phyloP scores from a whole-genome alignment of 2,888 invertebrate genomes.

The Osmoderma eremita region DNA sequence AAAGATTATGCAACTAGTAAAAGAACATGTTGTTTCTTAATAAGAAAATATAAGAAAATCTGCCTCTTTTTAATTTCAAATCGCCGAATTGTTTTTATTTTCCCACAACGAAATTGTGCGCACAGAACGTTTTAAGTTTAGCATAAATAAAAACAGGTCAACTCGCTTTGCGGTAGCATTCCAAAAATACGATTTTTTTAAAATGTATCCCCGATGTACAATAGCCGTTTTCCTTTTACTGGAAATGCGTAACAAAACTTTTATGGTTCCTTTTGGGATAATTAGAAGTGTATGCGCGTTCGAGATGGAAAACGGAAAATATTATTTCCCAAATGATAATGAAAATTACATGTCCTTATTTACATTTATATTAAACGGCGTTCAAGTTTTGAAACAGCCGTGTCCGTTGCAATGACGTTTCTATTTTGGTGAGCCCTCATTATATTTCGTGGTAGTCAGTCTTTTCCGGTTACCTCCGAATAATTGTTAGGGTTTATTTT shows the following conservation, averaged over 20 bases:
- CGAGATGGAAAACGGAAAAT: constrained; percentile 44
- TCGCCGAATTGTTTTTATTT: no score
- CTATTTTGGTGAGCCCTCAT: constrained; percentile 31
- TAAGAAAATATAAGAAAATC: no score
- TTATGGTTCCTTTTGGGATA: constrained; percentile 50
- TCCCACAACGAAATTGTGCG: no score
- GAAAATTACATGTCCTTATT: constrained; percentile 35
- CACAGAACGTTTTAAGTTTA: neutral
- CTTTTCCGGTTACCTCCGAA: constrained; percentile 21
- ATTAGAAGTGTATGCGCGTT: constrained; percentile 42
- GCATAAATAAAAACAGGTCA: constrained; percentile 33
- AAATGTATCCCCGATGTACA: constrained; percentile 50
- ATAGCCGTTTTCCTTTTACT: constrained; percentile 50
- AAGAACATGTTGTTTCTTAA: no score
- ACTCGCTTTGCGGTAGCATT: constrained; percentile 9
- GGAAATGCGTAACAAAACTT: constrained; percentile 47
- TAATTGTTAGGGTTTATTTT: constrained; percentile 38
- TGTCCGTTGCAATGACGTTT: constrained; percentile 8
- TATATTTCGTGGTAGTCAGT: constrained; percentile 18
- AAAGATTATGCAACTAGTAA: no score
- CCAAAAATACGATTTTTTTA: constrained; percentile 46
- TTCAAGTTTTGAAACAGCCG: constrained; percentile 23
- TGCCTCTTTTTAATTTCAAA: no score
- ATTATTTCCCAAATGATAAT: constrained; percentile 43
- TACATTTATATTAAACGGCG: constrained; percentile 38